These are phyloP conservation scores for Cyclopterus lumpus DNA, from an alignment of 2,797 vertebrate species.

Conservation along the genomic window DNA sequence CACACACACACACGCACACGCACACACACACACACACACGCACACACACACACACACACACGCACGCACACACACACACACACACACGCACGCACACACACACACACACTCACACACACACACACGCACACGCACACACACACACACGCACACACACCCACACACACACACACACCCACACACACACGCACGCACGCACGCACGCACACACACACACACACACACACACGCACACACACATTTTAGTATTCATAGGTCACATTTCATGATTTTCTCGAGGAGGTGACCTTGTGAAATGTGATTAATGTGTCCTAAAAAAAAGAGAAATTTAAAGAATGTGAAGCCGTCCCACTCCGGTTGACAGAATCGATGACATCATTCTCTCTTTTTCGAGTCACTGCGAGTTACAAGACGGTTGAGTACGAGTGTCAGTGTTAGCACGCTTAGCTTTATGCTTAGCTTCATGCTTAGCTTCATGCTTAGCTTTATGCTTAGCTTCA, in stretches of 20 bases:
- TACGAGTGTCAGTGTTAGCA: background rate
- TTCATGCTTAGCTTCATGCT: too few species aligned
- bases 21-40: constrained; percentile 14
- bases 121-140: constrained; percentile 7
- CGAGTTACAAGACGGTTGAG: background rate
- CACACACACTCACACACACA: constrained; percentile 23
- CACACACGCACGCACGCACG: too few species aligned
- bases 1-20: constrained; percentile 9
- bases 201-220: constrained; percentile 10
- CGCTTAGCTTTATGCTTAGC: background rate
- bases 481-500: too few species aligned
- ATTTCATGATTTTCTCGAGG: constrained; percentile 20
- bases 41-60: constrained; percentile 14
- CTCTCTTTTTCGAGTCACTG: background rate
- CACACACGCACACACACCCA: constrained; percentile 9
- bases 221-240: constrained; percentile 11
- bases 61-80: constrained; percentile 7
- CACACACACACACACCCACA: constrained; percentile 17
- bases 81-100: constrained; percentile 8
- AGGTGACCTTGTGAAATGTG: constrained; percentile 18
- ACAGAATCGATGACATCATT: background rate
- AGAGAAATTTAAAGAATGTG: background rate
- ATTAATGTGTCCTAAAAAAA: constrained; percentile 19
- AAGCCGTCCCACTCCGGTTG: background rate
- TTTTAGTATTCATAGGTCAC: constrained; percentile 54